Base-by-base conservation (phyloP, 2,888 invertebrate genomes). In the Dryobota labecula region DNA sequence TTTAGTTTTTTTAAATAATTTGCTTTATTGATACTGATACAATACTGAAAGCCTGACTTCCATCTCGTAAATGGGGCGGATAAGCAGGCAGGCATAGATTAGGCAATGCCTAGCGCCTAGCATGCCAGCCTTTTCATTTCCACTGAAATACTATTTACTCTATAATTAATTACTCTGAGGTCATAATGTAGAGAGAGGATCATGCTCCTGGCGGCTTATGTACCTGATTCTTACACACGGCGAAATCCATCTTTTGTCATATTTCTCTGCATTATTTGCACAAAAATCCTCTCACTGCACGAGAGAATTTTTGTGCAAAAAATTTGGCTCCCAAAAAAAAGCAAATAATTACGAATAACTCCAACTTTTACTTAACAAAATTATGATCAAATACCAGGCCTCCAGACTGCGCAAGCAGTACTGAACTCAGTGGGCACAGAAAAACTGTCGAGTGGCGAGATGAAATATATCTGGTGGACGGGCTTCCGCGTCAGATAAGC, bases 401-500 rank as follows among this genome's bases (percentile, higher is more conserved):
- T 15, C 41, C 83, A 86, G 80, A 62, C 80, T 62, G 57, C 47
- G 61, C 27, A 47, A 72, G 73, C 66, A 80, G 76, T 76, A 78
- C 73, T 76, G 66, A 78, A 74, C 77, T 78, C 68, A 65, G 80
- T 81, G 79, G 71, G 70, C 76, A 83, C 84, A 85, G 85, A 90
- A 90, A 90, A 88, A 88, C 85, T 87, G 88, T 85, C 84, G 87
- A 88, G 88, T 86, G 88, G 86, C 83, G 90, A 90, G 91, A 93
- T 92, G 92, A 92, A 92, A 93, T 93, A 92, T 92, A 91, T 91
- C 92, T 91, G 84, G 80, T 82, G 86, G 85, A 84, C 86, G 85
- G 86, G 91, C 89, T 91, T 91, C 89, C 90, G 89, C 87, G 89
- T 89, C 90, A 90, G 92, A 92, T 92, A 92, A 93, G 90, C 92